phyloP scores from a whole-genome alignment of 2,113 vertebrate genomes.

The Xenus cinereus region DNA sequence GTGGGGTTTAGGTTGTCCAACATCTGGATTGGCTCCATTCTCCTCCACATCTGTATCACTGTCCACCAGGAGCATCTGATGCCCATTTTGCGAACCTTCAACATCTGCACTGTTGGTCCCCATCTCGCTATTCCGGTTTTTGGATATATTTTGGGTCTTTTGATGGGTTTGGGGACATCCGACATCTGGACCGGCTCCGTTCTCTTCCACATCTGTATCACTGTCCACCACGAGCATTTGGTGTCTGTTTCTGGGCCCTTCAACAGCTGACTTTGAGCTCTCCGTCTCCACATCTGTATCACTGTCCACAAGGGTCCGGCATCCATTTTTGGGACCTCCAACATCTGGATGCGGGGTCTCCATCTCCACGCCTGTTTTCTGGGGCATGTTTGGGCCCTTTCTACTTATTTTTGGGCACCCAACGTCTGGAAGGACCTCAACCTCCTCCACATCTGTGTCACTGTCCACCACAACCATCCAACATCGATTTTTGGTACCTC shows the following conservation, averaged over 20 bases:
- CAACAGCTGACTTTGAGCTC: no score
- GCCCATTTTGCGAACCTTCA: accelerated
- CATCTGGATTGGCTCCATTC: accelerated
- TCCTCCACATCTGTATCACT: not conserved
- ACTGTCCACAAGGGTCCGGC: not conserved
- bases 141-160: accelerated
- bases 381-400: not conserved
- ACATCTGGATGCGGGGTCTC: not conserved
- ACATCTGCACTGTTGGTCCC: accelerated
- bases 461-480: not conserved
- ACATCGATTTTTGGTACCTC: not conserved
- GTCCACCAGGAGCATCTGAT: accelerated
- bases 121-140: accelerated
- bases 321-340: not conserved
- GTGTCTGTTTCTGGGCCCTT: no score
- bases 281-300: not conserved
- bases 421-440: not conserved
- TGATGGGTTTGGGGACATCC: not conserved
- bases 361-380: no score
- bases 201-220: not conserved
- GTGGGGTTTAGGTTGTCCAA: accelerated
- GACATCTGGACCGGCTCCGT: accelerated
- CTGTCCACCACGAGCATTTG: not conserved
- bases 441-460: not conserved
- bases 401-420: not conserved